Evolutionary conservation across 2,797 vertebrate genomes (phyloP), one percentile per base, ranked within the genome.

Genomic region (Characodon lateralis): DNA sequence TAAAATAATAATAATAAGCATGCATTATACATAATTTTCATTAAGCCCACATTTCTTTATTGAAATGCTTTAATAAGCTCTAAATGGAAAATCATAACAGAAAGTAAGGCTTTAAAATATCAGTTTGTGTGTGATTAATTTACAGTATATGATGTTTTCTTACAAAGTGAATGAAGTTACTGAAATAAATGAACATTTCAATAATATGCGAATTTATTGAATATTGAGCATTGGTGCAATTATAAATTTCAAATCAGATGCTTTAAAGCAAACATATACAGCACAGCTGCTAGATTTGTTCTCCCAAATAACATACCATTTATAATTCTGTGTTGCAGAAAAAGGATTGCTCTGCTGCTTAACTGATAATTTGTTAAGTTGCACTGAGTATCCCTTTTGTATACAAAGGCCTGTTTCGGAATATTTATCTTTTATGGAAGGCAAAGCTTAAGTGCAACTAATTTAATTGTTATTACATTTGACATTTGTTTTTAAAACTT

Each of bases 321-420:
- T 48, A 48, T 12, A 48, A 9, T 48, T 13, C 59, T 73, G 2
- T 53, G 74, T 71, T 70, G 48, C 39, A 41, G 13, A 50, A 5
- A 5, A 74, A 63, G 43, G 16, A 24, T 26, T 63, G 10, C 6
- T 58, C 46, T 77, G 28, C 5, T 26, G 20, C 8, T 61, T 51
- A n/a, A 41, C 68, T 50, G 74, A 41, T 74, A 39, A 71, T 75
- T 75, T 74, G 18, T 78, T 61, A 55, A 70, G 51, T 20, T 55
- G 51, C 13, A 16, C 6, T 55, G 6, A 6, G 14, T 16, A 50
- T 8, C 18, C 51, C 51, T 55, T 22, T 50, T 50, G 16, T 50
- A 2, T 14, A 14, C 48, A 6, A 2, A 20, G 20, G 5, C 51
- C 51, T 55, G 22, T 55, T 55, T 20, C 6, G 18, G 51, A 22